Conservation (phyloP, 1,140 invertebrate genomes). For the Hyles vespertilio region DNA sequence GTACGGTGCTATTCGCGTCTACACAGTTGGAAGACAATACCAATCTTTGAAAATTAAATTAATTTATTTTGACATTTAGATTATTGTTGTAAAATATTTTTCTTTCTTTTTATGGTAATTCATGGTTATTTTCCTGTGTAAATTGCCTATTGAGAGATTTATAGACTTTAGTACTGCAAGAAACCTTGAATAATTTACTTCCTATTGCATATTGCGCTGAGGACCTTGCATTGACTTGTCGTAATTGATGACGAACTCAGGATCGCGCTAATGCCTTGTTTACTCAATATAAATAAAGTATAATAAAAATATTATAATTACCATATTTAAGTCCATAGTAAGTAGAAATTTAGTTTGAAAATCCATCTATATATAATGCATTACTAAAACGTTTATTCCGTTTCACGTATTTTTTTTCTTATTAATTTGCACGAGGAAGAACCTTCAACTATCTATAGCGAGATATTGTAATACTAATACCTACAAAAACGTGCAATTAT, state of each 20-base stretch:
- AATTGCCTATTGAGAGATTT: slow-evolving; percentile 27
- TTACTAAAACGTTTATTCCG: no score
- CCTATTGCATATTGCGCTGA: slow-evolving; percentile 30
- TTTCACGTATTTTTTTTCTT: background rate
- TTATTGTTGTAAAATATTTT: background rate
- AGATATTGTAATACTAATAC: slow-evolving; percentile 44
- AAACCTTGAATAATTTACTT: slow-evolving; percentile 31
- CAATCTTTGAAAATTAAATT: no score
- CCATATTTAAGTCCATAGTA: no score
- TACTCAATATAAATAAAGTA: background rate
- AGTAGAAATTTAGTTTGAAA: no score
- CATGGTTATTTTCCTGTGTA: slow-evolving; percentile 22
- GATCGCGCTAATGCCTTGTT: slow-evolving; percentile 6
- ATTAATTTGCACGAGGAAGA: slow-evolving; percentile 38
- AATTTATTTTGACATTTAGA: no score
- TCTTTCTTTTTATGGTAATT: slow-evolving; percentile 12
- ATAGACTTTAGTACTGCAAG: slow-evolving; percentile 19
- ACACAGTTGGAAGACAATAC: no score
- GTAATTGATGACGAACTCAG: slow-evolving; percentile 12
- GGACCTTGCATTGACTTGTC: slow-evolving; percentile 27
- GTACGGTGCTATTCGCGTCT: no score
- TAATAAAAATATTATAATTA: no score
- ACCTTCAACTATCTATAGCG: slow-evolving; percentile 58
- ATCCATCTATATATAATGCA: no score
- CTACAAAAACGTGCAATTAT: slow-evolving; percentile 33